Evolutionary conservation across 2,888 invertebrate species (phyloP).

Genomic region (Agrypnus murinus): DNA sequence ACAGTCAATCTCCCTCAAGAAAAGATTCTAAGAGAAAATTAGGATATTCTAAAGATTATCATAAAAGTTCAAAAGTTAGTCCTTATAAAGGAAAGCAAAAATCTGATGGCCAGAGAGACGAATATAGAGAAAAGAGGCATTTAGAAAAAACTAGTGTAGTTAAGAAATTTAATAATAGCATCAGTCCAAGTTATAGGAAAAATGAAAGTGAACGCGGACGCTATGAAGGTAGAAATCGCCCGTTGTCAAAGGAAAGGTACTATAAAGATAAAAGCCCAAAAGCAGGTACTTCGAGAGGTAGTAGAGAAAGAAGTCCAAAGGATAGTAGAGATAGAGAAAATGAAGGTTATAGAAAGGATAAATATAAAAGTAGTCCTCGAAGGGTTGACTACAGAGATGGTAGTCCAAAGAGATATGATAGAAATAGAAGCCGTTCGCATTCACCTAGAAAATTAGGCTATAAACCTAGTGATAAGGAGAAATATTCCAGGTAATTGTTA

Average conservation of each 20-base stretch:
- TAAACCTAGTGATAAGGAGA: conserved; percentile 30
- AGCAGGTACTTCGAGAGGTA: conserved; percentile 18
- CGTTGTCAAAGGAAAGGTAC: background rate
- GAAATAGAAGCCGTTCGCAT: conserved; percentile 33
- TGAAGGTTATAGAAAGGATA: conserved; percentile 18
- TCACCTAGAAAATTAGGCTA: conserved; percentile 30
- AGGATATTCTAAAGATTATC: conserved; percentile 4
- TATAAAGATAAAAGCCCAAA: conserved; percentile 37
- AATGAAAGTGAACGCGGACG: background rate
- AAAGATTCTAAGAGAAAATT: conserved; percentile 14
- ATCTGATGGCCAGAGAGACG: background rate
- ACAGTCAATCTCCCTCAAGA: conserved; percentile 32
- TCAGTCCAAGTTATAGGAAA: conserved; percentile 14
- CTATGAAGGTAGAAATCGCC: background rate
- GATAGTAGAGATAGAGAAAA: conserved; percentile 11
- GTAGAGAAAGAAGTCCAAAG: background rate
- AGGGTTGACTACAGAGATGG: conserved; percentile 14
- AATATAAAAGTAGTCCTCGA: conserved; percentile 12
- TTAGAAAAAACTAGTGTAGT: background rate
- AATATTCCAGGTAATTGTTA: conserved; percentile 38
- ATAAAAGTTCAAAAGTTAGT: background rate
- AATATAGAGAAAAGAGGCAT: background rate
- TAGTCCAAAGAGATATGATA: conserved; percentile 37
- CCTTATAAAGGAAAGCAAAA: background rate
- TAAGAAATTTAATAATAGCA: background rate